A percentile compares a stretch with the other conserved stretches of the same genome.
Evolutionary conservation across 53 echinoderm and acorn worm genomes (phyloP).

Genomic region (Antedon mediterranea): DNA sequence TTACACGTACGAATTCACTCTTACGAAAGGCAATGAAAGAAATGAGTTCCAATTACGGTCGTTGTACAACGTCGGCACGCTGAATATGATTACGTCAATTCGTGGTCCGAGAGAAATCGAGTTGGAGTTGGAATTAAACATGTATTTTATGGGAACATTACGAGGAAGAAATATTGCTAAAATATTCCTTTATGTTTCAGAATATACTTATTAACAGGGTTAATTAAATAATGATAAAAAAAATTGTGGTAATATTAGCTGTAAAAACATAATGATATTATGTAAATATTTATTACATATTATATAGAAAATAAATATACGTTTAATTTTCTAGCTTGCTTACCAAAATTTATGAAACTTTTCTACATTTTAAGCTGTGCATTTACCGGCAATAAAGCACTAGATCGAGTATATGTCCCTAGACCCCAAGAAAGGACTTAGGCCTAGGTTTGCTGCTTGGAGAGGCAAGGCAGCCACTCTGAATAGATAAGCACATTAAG

Average conservation of each 20-base stretch:
- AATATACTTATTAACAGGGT: neutral
- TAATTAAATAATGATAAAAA: neutral
- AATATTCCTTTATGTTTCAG: slow-evolving; percentile 48
- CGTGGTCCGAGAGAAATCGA: slow-evolving; percentile 48
- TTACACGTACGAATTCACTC: slow-evolving; percentile 44
- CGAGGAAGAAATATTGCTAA: slow-evolving; percentile 54
- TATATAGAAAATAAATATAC: too few relatives aligned
- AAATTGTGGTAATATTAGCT: neutral
- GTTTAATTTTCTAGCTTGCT: too few relatives aligned
- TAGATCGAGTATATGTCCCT: too few relatives aligned
- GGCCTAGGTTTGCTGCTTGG: too few relatives aligned
- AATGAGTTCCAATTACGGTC: slow-evolving; percentile 37
- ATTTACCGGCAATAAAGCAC: too few relatives aligned
- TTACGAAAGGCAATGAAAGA: slow-evolving; percentile 37
- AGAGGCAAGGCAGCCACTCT: too few relatives aligned
- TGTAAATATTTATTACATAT: too few relatives aligned
- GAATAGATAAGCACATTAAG: too few relatives aligned
- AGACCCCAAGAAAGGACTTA: too few relatives aligned
- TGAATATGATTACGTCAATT: slow-evolving; percentile 35
- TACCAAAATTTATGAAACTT: too few relatives aligned
- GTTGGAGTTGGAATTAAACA: slow-evolving; percentile 51
- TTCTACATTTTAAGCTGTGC: too few relatives aligned
- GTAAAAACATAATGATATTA: neutral
- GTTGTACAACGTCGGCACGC: slow-evolving; percentile 26
- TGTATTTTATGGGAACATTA: slow-evolving; percentile 30